Percentiles rank a stretch among this genome's conserved stretches.
Evolutionary conservation across 2,113 vertebrate species (phyloP).

Genomic region (rabbit (Oryctolagus cuniculus)): mOryCun1.1 NC_091442.1:17885001-17885500

Average conservation of each 20-base stretch:
- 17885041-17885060: background rate
- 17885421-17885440: too few species aligned
- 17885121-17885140: background rate
- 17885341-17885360: too few species aligned
- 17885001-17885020: background rate
- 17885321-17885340: too few species aligned
- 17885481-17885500: slow-evolving; percentile 50
- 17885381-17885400: too few species aligned
- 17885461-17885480: background rate
- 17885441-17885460: background rate
- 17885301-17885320: too few species aligned
- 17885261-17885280: too few species aligned
- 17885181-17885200: background rate
- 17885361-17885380: too few species aligned
- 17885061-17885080: slow-evolving; percentile 27
- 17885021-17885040: slow-evolving; percentile 6
- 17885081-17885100: background rate
- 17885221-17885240: too few species aligned
- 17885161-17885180: background rate
- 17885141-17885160: background rate
- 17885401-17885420: too few species aligned
- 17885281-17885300: too few species aligned
- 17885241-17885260: too few species aligned
- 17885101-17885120: background rate
- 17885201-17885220: background rate